These are phyloP conservation scores for Smutsia gigantea DNA, from an alignment of 2,797 vertebrate species.

Conservation along the genomic window DNA sequence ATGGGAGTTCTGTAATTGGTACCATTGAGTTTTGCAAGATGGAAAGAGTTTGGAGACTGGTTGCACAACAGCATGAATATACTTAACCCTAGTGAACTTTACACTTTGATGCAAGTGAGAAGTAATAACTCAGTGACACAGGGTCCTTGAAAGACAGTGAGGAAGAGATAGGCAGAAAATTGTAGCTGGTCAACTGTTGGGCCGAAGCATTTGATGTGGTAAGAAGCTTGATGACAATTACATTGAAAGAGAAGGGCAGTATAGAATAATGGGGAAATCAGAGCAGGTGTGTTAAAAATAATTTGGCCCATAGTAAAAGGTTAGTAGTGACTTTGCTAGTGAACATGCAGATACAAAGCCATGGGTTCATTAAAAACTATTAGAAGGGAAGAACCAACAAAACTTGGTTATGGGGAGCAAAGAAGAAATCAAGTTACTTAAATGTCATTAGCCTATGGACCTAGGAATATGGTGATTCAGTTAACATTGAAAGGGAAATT, in stretches of 20 bases:
- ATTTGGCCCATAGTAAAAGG: background rate
- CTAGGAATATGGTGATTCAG: background rate
- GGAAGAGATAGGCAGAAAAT: background rate
- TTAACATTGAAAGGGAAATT: background rate
- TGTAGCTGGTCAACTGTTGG: background rate
- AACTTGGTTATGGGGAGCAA: background rate
- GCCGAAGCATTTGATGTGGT: background rate
- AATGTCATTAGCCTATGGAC: background rate
- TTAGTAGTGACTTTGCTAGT: background rate
- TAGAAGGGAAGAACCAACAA: background rate
- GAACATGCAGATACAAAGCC: background rate
- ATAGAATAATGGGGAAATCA: background rate
- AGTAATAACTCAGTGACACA: background rate
- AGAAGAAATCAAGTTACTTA: background rate
- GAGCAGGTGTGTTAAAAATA: conserved; percentile 7
- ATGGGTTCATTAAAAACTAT: background rate
- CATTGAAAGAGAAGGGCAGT: background rate
- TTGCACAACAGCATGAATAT: background rate
- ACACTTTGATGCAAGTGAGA: background rate
- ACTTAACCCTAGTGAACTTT: background rate
- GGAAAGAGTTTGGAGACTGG: background rate
- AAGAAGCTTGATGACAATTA: background rate
- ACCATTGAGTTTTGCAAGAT: background rate
- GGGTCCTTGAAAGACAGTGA: background rate
- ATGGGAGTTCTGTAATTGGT: background rate